Evolutionary conservation across 1,140 invertebrate species (phyloP), one percentile per base, ranked within the genome.

Genomic region (Semibalanus balanoides): DNA sequence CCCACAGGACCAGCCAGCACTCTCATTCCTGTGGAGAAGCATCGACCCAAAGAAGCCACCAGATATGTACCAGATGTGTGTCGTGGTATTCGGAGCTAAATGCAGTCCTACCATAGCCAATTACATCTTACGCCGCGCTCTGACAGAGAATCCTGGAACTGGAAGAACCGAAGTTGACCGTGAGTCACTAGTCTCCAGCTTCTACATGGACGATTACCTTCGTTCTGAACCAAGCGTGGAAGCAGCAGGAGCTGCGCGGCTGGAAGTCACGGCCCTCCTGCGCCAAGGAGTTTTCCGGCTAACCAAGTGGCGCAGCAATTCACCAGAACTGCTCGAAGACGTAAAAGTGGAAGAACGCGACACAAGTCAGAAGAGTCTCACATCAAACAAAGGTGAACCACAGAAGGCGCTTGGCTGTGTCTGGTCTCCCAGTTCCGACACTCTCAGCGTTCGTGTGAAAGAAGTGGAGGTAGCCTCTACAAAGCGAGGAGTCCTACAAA

Each of bases 21-120:
- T 80, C n/a, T 29, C 80, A 14, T 80, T 81, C 35, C 40, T 81
- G 3, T 81, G 80, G 81, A 35, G 78, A 72, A 75, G 72, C 30
- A 74, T 74, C 3, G 1, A 28, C 7, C 5, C 40, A 30, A 3
- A 25, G 14, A 29, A 30, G 35, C 29, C 70, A 0, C 77, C 78
- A 27, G 75, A 78, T 25, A 73, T 69, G 0, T 81, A 76, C 70
- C 40, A 79, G 28, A 79, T 81, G 77, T 69, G 22, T 0, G 77
- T 78, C 0, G 77, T 79, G 31, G 78, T 80, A 14, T 81, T 81
- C 71, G 80, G 80, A 5, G 77, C 79, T 5, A 74, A 76, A 0
- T 79, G 77, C 3, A 79, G 78, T 27, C 81, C 80, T 0, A 77
- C 29, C 25, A 73, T 72, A 0, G 79, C 79, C 29, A 80, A 79